These are phyloP conservation scores for Prunella himalayana DNA, from an alignment of 2,113 vertebrate genomes.

Conservation along the genomic window DNA sequence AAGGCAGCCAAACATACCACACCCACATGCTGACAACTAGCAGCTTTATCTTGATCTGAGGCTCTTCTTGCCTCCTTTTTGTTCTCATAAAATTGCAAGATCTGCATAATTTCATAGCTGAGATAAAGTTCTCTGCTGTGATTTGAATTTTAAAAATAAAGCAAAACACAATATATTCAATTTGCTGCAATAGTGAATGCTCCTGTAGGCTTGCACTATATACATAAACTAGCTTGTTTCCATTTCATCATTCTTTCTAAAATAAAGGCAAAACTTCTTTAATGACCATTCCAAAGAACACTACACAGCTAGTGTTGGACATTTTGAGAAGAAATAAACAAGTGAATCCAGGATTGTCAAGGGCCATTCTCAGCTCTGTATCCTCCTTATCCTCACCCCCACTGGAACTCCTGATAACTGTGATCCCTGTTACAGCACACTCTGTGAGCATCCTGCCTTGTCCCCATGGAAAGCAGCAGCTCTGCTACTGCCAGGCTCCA, in stretches of 20 bases:
- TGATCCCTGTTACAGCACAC: not conserved
- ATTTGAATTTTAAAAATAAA: not conserved
- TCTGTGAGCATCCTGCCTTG: not conserved
- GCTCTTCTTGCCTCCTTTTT: conserved; percentile 9
- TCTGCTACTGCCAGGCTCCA: not conserved
- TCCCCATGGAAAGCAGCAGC: not conserved
- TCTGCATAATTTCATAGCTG: not conserved
- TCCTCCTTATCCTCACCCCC: not conserved
- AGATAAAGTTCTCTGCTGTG: not conserved
- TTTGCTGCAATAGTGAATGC: not conserved
- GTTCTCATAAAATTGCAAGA: conserved; percentile 20
- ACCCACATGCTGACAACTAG: conserved; percentile 39
- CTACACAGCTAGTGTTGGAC: not conserved
- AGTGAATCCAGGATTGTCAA: not conserved
- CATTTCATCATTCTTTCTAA: not conserved
- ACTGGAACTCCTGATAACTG: not conserved
- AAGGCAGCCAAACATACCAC: conserved; percentile 66
- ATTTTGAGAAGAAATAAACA: not conserved
- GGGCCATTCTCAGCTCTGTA: not conserved
- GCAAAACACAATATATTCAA: not conserved
- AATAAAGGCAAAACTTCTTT: not conserved
- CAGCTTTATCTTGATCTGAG: conserved; percentile 50
- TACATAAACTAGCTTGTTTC: not conserved
- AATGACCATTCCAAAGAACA: not conserved
- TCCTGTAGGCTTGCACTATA: not conserved